phyloP scores from a whole-genome alignment of 1,140 invertebrate genomes.

The Paraescarpia echinospica region DNA sequence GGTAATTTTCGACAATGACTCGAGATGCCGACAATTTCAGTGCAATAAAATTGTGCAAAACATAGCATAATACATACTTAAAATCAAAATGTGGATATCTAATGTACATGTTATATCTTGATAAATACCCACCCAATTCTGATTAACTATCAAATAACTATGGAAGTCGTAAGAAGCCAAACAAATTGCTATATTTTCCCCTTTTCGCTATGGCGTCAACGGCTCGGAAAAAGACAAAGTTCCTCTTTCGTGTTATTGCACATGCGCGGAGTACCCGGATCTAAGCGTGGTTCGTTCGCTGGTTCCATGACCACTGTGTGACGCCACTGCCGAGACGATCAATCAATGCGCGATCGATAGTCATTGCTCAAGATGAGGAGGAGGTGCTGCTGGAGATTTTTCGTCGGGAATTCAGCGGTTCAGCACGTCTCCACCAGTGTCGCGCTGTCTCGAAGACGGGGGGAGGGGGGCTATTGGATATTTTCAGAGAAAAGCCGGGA shows the following conservation, averaged over 20 bases:
- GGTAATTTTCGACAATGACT: background rate
- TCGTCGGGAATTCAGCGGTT: too few relatives aligned
- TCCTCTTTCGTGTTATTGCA: background rate
- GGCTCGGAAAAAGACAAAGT: background rate
- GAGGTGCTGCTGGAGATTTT: too few relatives aligned
- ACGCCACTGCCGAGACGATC: background rate
- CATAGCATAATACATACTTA: background rate
- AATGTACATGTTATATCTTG: background rate
- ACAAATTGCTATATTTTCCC: background rate
- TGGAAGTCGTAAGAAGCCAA: background rate
- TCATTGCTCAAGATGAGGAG: background rate
- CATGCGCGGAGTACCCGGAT: slow-evolving; percentile 2
- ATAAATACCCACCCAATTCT: background rate
- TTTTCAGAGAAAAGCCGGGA: too few relatives aligned
- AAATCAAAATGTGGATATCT: background rate
- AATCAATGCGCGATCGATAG: background rate
- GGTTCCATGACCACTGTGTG: background rate
- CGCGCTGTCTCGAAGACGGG: too few relatives aligned
- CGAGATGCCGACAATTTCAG: background rate
- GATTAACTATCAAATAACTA: background rate
- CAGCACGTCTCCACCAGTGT: too few relatives aligned
- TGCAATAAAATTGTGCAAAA: background rate
- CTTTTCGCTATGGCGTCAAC: background rate
- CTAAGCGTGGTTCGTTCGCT: background rate
- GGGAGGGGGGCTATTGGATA: too few relatives aligned